A percentile compares a stretch with the other conserved stretches of the same genome.
Conservation (phyloP, 2,888 invertebrate genomes). For the Nomada ruficornis region DNA sequence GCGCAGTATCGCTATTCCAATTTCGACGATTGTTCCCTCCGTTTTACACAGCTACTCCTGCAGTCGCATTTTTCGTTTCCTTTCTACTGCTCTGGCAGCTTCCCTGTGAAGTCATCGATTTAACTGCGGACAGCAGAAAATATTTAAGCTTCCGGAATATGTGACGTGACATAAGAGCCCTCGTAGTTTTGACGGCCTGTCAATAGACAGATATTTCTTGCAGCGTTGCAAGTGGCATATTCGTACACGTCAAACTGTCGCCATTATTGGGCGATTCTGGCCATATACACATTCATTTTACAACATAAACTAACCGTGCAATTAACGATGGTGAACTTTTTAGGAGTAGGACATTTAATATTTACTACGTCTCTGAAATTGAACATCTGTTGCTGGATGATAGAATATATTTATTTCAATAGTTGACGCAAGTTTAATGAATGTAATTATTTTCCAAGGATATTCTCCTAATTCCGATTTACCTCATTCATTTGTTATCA, state of each 20-base stretch:
- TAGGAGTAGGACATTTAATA: not conserved
- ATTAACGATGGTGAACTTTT: not conserved
- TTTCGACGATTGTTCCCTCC: no score
- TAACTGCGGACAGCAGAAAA: slow-evolving; percentile 28
- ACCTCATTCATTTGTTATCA: no score
- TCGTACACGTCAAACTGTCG: slow-evolving; percentile 33
- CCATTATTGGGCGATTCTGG: slow-evolving; percentile 9
- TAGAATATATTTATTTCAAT: no score
- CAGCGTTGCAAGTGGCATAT: slow-evolving; percentile 34
- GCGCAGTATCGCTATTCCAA: not conserved
- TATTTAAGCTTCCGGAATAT: slow-evolving; percentile 32
- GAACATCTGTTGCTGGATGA: no score
- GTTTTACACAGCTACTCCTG: not conserved
- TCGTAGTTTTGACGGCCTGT: slow-evolving; percentile 34
- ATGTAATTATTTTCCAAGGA: no score
- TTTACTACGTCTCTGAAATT: not conserved
- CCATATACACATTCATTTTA: not conserved
- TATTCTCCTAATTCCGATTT: no score
- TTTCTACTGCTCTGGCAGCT: slow-evolving; percentile 2
- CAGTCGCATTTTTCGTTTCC: not conserved
- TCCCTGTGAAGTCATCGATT: slow-evolving; percentile 17
- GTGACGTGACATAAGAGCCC: slow-evolving; percentile 42
- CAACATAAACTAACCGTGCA: not conserved
- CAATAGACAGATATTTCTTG: slow-evolving; percentile 51
- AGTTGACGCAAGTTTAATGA: no score